Conservation (phyloP, 2,113 vertebrate genomes). For the Bos javanicus region DNA sequence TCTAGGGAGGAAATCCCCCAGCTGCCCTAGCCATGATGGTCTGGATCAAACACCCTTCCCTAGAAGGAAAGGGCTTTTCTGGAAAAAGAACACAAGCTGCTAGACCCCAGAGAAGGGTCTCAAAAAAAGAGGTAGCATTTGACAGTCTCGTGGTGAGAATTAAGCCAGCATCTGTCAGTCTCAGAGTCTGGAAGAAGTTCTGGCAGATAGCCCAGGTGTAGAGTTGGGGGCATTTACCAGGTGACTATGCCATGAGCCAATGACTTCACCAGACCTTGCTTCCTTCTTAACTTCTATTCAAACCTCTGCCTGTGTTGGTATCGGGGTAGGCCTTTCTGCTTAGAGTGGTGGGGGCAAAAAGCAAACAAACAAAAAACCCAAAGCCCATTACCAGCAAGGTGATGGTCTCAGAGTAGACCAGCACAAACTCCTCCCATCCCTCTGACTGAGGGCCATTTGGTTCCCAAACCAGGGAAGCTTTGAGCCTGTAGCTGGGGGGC, state of each 20-base stretch:
- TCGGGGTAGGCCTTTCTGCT: background rate
- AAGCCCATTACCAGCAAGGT: background rate
- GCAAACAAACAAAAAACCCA: background rate
- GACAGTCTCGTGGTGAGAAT: background rate
- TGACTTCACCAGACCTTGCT: background rate
- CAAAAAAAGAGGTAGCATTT: background rate
- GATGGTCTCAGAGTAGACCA: background rate
- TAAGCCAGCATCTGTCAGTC: background rate
- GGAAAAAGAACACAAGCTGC: background rate
- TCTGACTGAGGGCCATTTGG: background rate
- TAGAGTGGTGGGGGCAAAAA: fast-evolving
- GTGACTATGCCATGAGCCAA: background rate
- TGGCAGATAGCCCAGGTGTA: background rate
- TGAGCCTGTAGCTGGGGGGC: background rate
- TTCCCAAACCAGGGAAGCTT: background rate
- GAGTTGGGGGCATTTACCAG: background rate
- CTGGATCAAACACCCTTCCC: background rate
- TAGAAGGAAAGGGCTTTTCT: background rate
- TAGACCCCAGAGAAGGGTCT: background rate
- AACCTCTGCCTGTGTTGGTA: background rate
- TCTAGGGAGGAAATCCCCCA: too few relatives aligned
- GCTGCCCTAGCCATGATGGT: background rate
- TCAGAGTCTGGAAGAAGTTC: background rate
- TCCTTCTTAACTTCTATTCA: background rate
- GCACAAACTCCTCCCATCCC: background rate